phyloP scores from a whole-genome alignment of 92 coral and sea anemone species.

The Ricordea florida region DNA sequence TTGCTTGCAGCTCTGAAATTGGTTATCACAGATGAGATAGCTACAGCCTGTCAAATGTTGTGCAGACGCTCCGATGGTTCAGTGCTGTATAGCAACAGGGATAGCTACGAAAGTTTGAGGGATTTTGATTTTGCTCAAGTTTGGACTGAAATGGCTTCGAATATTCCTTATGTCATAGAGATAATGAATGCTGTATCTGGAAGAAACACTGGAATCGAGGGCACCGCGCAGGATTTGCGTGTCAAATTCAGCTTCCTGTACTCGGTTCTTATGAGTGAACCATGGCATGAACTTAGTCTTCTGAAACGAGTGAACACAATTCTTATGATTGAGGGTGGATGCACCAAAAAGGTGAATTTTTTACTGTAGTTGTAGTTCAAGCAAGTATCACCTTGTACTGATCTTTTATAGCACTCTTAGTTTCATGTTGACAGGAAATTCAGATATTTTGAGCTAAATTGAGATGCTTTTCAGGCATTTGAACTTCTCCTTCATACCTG shows the following conservation, averaged over 20 bases:
- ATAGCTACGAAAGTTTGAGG: constrained; percentile 25
- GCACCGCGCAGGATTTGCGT: background rate
- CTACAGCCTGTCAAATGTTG: background rate
- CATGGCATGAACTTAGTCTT: constrained; percentile 71
- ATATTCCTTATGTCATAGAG: constrained; percentile 27
- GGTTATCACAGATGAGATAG: too few relatives aligned
- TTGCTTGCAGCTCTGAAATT: too few relatives aligned
- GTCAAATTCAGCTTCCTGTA: constrained; percentile 57
- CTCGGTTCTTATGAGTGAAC: constrained; percentile 65
- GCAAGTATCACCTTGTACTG: too few relatives aligned
- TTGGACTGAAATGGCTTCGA: constrained; percentile 49
- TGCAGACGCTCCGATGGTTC: constrained; percentile 25
- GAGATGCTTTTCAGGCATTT: too few relatives aligned
- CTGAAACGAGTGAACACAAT: constrained; percentile 65
- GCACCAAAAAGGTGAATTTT: constrained; percentile 68
- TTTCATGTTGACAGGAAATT: too few relatives aligned
- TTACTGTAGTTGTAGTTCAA: too few relatives aligned
- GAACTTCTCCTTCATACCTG: too few relatives aligned
- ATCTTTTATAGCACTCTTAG: too few relatives aligned
- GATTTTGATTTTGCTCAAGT: constrained; percentile 42
- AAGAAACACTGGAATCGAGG: background rate
- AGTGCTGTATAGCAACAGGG: constrained; percentile 14
- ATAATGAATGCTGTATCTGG: constrained; percentile 37
- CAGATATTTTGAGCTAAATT: too few relatives aligned
- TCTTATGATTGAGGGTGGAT: constrained; percentile 76